Base-by-base conservation (phyloP, 2,888 invertebrate genomes). In the Micropterix aruncella region DNA sequence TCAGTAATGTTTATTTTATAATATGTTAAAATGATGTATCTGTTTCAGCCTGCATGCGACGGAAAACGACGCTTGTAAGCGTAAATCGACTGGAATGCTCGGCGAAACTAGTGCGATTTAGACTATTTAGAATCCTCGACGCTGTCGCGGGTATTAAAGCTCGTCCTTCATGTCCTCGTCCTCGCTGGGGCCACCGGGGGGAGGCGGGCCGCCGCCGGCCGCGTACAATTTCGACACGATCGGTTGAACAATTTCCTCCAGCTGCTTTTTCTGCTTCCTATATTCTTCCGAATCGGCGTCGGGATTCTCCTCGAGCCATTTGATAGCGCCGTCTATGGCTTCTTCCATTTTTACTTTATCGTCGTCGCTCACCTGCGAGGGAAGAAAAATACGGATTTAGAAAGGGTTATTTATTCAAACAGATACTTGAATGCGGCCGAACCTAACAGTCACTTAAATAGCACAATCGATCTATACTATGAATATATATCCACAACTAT, bases 221-320 rank as follows among this genome's bases (percentile, higher is more conserved):
- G 92, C 89, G 68, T 99, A 97, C 52, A 99, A 69, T 70, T 99
- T 97, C 44, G 92, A 84, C 59, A 97, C 90, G 61, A 99, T 97
- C 5, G 99, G 99, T 61, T 96, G 94, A 1, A 95, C 94, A 36
- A 95, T 79, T 54, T 90, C 89, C 61, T 96, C 94, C 42, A 99
- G 72, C 52, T 91, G 84, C 63, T 96, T 95, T 82, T 89, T 96
- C 62, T 95, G 91, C 58, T 85, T 85, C 65, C 92, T 91, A 70
- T 88, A 90, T 47, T 93, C 92, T 55, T 93, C 92, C 0, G 85
- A 76, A 48, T 94, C 93, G 0, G 89, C 87, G 56, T 94, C 93
- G 56, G 85, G 85, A 67, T 99, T 95, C 53, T 87, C 84, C 65
- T 99, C 96, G 51, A 99, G 72, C 97, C 97, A 99, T 59, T 95